These are phyloP conservation scores for Agelaius tricolor DNA, from an alignment of 2,113 vertebrate genomes.

Conservation along the genomic window DNA sequence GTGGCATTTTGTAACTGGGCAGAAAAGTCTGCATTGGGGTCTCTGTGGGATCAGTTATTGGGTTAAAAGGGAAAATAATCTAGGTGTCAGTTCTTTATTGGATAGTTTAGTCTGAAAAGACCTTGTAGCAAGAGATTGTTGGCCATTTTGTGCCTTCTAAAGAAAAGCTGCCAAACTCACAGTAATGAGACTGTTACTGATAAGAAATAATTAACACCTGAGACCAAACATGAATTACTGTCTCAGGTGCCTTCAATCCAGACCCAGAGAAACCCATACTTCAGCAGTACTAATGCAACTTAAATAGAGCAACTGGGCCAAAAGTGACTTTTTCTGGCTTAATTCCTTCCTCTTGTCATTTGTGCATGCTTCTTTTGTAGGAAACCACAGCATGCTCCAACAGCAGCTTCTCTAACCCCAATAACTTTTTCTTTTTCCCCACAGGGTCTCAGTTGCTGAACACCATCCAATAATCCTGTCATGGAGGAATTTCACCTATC, in stretches of 20 bases:
- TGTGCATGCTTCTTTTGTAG: background rate
- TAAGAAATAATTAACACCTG: background rate
- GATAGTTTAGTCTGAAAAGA: no score
- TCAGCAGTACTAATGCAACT: background rate
- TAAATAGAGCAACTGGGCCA: background rate
- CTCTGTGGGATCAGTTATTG: no score
- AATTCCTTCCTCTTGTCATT: background rate
- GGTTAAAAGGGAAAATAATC: no score
- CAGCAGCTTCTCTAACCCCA: background rate
- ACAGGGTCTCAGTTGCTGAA: background rate
- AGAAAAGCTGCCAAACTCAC: no score
- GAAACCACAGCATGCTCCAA: background rate
- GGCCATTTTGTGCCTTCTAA: no score
- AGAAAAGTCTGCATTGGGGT: no score
- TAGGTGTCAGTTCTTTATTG: no score
- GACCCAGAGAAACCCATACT: background rate
- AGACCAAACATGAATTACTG: background rate
- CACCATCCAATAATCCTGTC: background rate
- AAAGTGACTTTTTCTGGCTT: background rate
- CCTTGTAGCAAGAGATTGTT: no score
- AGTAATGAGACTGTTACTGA: no score
- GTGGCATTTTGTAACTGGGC: no score
- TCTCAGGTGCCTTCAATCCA: background rate
- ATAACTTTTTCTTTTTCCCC: background rate
- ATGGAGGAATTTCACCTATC: background rate